Evolutionary conservation across 2,888 invertebrate species (phyloP).

Genomic region (Thysanoteuthis rhombus): DNA sequence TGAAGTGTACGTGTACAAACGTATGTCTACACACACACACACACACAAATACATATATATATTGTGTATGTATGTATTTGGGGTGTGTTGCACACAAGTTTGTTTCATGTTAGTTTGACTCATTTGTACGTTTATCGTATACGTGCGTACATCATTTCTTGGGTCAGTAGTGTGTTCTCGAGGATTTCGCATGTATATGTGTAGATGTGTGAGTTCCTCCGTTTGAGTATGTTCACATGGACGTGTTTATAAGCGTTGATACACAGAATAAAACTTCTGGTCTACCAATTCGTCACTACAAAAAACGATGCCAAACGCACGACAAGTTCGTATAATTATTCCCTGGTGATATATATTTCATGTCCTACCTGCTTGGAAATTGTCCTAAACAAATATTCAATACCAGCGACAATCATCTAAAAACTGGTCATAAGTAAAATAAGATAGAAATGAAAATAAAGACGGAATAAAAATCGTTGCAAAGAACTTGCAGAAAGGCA

Average conservation of each 20-base stretch:
- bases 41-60: no score
- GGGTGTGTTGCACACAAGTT: no score
- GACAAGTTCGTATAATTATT: background rate
- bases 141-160: no score
- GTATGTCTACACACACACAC: no score
- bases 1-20: no score
- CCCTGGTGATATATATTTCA: background rate
- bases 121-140: no score
- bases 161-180: no score
- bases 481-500: background rate
- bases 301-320: background rate
- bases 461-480: background rate
- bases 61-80: no score
- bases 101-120: no score
- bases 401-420: background rate
- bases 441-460: background rate
- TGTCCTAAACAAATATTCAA: background rate
- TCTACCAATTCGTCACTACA: background rate
- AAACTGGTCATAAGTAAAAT: background rate
- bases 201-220: background rate
- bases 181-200: background rate
- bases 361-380: background rate
- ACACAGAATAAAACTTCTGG: background rate
- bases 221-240: background rate
- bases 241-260: background rate